phyloP scores from a whole-genome alignment of 2,888 invertebrate species.

The Leptura quadrifasciata region DNA sequence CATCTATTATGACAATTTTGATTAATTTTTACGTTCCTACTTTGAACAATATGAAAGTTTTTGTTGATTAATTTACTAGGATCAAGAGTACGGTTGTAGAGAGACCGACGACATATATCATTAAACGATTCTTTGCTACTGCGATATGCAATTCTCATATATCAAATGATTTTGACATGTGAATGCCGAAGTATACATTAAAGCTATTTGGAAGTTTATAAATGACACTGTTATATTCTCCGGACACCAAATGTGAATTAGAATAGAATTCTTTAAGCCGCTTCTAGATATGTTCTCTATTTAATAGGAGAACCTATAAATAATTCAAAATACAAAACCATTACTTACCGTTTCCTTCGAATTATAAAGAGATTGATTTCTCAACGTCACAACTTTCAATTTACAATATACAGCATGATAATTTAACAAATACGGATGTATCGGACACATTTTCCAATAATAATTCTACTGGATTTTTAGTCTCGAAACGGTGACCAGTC shows the following conservation, averaged over 20 bases:
- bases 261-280: slow-evolving; percentile 51
- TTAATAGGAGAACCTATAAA: slow-evolving; percentile 32
- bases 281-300: slow-evolving; percentile 31
- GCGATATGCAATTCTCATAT: slow-evolving; percentile 68
- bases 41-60: not conserved
- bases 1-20: not conserved
- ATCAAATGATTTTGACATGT: slow-evolving; percentile 69
- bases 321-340: slow-evolving; percentile 34
- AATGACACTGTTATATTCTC: slow-evolving; percentile 45
- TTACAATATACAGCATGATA: not conserved
- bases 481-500: not conserved
- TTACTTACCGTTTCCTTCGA: slow-evolving; percentile 25
- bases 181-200: slow-evolving; percentile 63
- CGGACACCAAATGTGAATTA: slow-evolving; percentile 56
- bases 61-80: slow-evolving; percentile 28
- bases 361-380: slow-evolving; percentile 31
- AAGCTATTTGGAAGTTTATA: slow-evolving; percentile 46
- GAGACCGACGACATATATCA: slow-evolving; percentile 62
- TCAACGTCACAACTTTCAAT: slow-evolving; percentile 13
- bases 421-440: not conserved
- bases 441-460: not conserved
- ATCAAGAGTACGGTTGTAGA: slow-evolving; percentile 27
- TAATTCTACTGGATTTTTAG: not conserved
- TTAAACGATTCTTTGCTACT: slow-evolving; percentile 67
- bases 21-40: not conserved